Conservation (phyloP, 2,888 invertebrate species). For the Drosophila pegasa region DNA sequence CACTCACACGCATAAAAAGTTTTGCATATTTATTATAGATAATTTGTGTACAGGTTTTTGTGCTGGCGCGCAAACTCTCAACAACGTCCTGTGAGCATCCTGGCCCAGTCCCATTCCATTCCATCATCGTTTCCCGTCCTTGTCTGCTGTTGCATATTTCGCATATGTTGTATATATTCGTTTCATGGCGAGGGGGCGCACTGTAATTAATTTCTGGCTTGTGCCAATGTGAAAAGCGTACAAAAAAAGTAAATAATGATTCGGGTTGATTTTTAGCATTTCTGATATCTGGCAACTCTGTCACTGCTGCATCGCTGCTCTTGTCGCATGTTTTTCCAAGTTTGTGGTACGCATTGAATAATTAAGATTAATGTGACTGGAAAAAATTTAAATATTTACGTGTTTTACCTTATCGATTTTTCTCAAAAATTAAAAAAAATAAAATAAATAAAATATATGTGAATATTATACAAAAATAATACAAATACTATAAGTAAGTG, state of each 20-base stretch:
- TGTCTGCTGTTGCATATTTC: constrained; percentile 57
- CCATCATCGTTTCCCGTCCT: constrained; percentile 9
- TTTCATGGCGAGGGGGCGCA: constrained; percentile 25
- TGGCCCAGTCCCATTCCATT: constrained; percentile 26
- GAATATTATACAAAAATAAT: neutral
- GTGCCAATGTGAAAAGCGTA: constrained; percentile 28
- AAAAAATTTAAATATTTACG: constrained; percentile 24
- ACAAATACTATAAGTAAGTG: neutral
- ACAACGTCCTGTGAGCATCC: constrained; percentile 69
- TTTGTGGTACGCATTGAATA: constrained; percentile 42
- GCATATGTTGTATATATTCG: constrained; percentile 61
- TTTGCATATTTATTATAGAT: constrained; percentile 81
- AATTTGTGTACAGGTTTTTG: constrained; percentile 82
- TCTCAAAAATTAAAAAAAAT: neutral
- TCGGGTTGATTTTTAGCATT: constrained; percentile 52
- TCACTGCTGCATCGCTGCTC: constrained; percentile 3
- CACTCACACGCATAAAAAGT: constrained; percentile 53
- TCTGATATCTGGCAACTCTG: constrained; percentile 69
- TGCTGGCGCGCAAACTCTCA: constrained; percentile 80
- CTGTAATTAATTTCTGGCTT: constrained; percentile 73
- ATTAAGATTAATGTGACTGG: constrained; percentile 49
- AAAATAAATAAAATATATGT: neutral
- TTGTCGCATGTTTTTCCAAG: constrained; percentile 21
- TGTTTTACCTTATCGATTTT: constrained; percentile 26
- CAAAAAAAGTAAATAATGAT: constrained; percentile 20